Evolutionary conservation across 1,140 invertebrate species (phyloP).

Genomic region (Brevipalpus yothersi): DNA sequence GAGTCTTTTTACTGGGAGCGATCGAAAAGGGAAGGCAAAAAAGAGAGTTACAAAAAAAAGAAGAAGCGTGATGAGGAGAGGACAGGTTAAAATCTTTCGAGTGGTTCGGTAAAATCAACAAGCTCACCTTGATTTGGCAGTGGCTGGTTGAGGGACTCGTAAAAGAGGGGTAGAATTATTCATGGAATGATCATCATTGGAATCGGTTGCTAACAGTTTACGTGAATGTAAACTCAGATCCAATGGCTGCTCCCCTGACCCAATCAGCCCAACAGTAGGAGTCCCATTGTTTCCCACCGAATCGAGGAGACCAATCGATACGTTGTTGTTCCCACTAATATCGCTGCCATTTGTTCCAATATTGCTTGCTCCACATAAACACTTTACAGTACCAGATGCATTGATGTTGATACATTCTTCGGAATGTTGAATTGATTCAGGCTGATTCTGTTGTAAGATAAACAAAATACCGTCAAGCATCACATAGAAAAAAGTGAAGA

Average conservation of each 20-base stretch:
- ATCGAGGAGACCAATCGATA: conserved; percentile 3
- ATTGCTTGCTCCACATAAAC: conserved; percentile 2
- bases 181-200: conserved; percentile 1
- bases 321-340: no score
- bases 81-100: no score
- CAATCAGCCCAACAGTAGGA: no score
- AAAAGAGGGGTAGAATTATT: conserved; percentile 15
- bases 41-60: background rate
- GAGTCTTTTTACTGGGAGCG: background rate
- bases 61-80: no score
- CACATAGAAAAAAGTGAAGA: no score
- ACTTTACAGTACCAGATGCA: conserved; percentile 28
- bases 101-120: background rate
- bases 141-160: conserved; percentile 19
- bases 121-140: conserved; percentile 16
- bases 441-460: background rate
- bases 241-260: conserved; percentile 14
- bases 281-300: no score
- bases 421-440: background rate
- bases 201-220: background rate
- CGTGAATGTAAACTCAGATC: conserved; percentile 21
- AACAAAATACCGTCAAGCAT: no score
- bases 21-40: background rate
- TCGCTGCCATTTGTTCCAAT: no score
- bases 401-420: background rate